Conservation (phyloP, 2,797 vertebrate species). For the Tapera naevia region DNA sequence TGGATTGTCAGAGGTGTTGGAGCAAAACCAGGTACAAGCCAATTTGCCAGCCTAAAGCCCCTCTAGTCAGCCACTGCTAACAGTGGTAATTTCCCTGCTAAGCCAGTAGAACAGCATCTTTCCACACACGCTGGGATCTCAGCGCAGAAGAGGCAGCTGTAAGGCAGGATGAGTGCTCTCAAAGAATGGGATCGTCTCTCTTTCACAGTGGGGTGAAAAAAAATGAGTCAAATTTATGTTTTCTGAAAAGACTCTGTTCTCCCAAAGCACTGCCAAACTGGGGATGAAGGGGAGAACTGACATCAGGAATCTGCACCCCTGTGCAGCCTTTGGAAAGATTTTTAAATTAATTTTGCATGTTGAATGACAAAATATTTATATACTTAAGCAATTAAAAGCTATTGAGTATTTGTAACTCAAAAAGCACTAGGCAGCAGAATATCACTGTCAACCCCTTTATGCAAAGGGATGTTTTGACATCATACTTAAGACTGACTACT, state of each 20-base stretch:
- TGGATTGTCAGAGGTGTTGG: background rate
- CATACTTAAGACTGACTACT: background rate
- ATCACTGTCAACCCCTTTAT: background rate
- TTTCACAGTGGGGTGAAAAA: background rate
- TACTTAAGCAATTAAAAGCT: slow-evolving; percentile 21
- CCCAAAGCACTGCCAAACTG: background rate
- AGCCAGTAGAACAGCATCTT: background rate
- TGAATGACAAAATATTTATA: background rate
- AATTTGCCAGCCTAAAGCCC: background rate
- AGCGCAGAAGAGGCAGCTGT: background rate
- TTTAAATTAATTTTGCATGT: background rate
- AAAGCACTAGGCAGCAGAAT: background rate
- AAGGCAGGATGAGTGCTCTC: background rate
- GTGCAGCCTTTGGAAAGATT: background rate
- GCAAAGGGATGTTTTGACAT: background rate
- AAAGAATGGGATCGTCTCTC: background rate
- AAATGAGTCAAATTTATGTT: background rate
- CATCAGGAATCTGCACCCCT: background rate
- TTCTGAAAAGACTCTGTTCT: background rate
- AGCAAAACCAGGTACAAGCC: background rate
- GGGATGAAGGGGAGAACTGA: background rate
- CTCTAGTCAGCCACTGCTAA: background rate
- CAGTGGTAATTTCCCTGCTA: background rate
- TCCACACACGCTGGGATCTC: background rate
- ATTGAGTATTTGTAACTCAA: background rate